Percentiles rank a stretch among this genome's conserved stretches.
Evolutionary conservation across 2,888 invertebrate genomes (phyloP).

Genomic region (Myopa tessellatipennis): DNA sequence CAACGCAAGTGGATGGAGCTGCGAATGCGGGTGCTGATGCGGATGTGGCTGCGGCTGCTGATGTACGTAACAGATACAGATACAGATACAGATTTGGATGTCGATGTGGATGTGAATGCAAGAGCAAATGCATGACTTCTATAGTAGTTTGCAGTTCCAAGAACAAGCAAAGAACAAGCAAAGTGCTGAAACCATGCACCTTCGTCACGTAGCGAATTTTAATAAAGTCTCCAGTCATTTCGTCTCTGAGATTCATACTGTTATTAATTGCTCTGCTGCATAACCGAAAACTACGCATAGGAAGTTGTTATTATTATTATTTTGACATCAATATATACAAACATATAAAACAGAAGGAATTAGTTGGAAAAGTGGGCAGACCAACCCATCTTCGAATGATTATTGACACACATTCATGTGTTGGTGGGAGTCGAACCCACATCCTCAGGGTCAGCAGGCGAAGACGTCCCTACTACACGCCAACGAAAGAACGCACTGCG

Average conservation of each 20-base stretch:
- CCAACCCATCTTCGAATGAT: too few relatives aligned
- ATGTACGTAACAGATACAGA: neutral
- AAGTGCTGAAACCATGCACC: slow-evolving; percentile 2
- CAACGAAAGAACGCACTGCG: too few relatives aligned
- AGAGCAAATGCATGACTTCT: neutral
- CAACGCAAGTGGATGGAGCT: neutral
- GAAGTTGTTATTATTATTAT: too few relatives aligned
- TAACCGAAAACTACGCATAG: too few relatives aligned
- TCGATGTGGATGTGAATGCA: neutral
- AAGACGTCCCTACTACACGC: too few relatives aligned
- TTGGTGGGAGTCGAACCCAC: too few relatives aligned
- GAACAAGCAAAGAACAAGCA: neutral
- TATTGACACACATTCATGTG: too few relatives aligned
- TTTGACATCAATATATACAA: too few relatives aligned
- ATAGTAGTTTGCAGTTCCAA: neutral
- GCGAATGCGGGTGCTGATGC: neutral
- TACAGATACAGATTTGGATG: neutral
- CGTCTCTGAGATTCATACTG: neutral
- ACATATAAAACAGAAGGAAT: too few relatives aligned
- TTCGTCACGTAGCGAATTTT: slow-evolving; percentile 11
- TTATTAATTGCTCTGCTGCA: neutral
- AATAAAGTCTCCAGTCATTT: neutral
- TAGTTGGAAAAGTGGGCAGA: too few relatives aligned
- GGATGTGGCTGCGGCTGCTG: neutral
- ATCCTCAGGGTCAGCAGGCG: too few relatives aligned